phyloP scores from a whole-genome alignment of 92 coral and sea anemone species.

The Phymanthus crucifer region DNA sequence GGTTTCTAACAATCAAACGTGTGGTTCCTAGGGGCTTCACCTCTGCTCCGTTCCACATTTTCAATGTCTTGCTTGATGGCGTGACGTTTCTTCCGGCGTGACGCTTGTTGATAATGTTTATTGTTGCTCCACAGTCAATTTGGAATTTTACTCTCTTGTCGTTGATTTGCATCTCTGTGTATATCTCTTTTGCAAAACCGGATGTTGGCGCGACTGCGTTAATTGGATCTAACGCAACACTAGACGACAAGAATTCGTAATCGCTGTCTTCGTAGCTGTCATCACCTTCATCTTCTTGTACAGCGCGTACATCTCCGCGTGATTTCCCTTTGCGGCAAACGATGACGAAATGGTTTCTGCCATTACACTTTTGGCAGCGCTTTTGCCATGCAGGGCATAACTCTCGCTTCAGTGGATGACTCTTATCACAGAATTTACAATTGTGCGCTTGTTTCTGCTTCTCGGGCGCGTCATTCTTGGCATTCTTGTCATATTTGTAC shows the following conservation, averaged over 20 bases:
- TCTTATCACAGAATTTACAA: constrained; percentile 52
- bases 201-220: constrained; percentile 40
- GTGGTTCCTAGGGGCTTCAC: constrained; percentile 38
- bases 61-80: constrained; percentile 47
- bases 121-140: constrained; percentile 59
- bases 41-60: constrained; percentile 58
- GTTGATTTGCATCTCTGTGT: constrained; percentile 46
- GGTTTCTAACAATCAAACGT: constrained; percentile 33
- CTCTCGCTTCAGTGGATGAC: constrained; percentile 24
- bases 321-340: constrained; percentile 40
- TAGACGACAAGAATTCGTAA: constrained; percentile 42
- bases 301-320: constrained; percentile 5
- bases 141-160: constrained; percentile 42
- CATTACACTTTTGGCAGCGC: constrained; percentile 45
- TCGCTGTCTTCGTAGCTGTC: constrained; percentile 21
- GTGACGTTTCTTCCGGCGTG: constrained; percentile 30
- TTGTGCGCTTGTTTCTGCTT: constrained; percentile 20
- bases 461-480: constrained; percentile 24
- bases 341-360: constrained; percentile 49
- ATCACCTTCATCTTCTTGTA: constrained; percentile 17
- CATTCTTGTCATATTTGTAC: constrained; percentile 49
- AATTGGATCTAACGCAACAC: constrained; percentile 32
- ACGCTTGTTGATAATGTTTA: constrained; percentile 39
- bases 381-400: constrained; percentile 51
- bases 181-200: constrained; percentile 45